phyloP scores from a whole-genome alignment of 2,113 vertebrate species.

The Danionella cerebrum region DNA sequence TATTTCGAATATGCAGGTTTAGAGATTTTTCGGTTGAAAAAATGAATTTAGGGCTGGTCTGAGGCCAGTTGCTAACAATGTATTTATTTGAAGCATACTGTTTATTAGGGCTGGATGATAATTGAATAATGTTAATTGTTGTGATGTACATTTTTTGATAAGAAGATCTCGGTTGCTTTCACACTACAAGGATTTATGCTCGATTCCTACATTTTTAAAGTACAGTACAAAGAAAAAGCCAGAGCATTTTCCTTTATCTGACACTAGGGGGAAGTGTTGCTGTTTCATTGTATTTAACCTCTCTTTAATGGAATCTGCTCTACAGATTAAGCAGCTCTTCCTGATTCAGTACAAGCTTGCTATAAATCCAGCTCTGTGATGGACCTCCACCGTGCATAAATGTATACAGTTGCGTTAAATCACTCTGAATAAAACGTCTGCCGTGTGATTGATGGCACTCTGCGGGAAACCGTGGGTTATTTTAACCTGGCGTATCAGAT shows the following conservation, averaged over 20 bases:
- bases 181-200: neutral
- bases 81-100: too few relatives aligned
- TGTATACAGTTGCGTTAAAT: neutral
- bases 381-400: neutral
- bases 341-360: neutral
- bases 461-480: neutral
- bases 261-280: slow-evolving; percentile 41
- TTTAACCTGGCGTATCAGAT: neutral
- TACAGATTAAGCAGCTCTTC: neutral
- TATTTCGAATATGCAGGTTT: too few relatives aligned
- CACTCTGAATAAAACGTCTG: neutral
- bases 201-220: too few relatives aligned
- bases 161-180: too few relatives aligned
- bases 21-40: too few relatives aligned
- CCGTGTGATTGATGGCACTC: neutral
- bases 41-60: too few relatives aligned
- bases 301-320: neutral
- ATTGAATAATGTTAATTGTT: too few relatives aligned
- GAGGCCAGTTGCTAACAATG: too few relatives aligned
- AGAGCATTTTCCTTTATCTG: too few relatives aligned
- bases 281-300: neutral
- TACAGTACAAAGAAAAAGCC: too few relatives aligned
- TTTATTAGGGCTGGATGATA: too few relatives aligned
- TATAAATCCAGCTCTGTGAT: neutral
- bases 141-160: too few relatives aligned